These are phyloP conservation scores for Ambastaia sidthimunki DNA, from an alignment of 2,797 vertebrate genomes.

Conservation along the genomic window DNA sequence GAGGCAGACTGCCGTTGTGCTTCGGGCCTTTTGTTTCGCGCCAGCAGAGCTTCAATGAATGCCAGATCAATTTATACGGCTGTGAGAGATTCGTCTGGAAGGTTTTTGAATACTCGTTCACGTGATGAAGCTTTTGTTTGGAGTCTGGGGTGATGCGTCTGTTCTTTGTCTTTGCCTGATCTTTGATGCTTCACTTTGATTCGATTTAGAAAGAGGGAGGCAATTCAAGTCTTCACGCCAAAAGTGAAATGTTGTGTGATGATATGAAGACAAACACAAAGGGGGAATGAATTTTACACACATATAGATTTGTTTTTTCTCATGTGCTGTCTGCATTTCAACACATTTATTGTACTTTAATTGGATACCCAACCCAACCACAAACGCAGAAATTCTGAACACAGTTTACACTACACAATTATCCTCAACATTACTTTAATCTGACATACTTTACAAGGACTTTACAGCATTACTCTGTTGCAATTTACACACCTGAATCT, in stretches of 20 bases:
- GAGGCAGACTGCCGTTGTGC: neutral
- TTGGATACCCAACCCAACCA: too few species aligned
- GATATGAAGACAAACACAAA: neutral
- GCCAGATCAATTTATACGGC: neutral
- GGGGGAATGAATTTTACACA: neutral
- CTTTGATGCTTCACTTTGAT: neutral
- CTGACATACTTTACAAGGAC: too few species aligned
- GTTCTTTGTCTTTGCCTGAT: neutral
- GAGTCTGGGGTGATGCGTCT: neutral
- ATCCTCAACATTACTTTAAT: too few species aligned
- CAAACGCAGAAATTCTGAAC: too few species aligned
- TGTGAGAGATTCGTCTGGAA: neutral
- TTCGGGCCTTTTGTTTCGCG: constrained; percentile 9
- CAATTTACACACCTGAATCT: too few species aligned
- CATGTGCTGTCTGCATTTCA: too few species aligned
- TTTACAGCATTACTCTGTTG: too few species aligned
- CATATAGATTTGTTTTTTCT: too few species aligned
- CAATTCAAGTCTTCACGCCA: neutral
- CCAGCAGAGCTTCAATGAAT: neutral
- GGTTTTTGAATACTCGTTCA: constrained; percentile 1
- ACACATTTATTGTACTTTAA: too few species aligned
- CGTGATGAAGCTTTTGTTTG: neutral
- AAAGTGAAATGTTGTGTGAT: neutral
- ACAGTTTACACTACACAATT: too few species aligned
- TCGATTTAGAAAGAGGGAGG: neutral